Conservation (phyloP, 2,113 vertebrate species). For the Anolis sagrei region DNA sequence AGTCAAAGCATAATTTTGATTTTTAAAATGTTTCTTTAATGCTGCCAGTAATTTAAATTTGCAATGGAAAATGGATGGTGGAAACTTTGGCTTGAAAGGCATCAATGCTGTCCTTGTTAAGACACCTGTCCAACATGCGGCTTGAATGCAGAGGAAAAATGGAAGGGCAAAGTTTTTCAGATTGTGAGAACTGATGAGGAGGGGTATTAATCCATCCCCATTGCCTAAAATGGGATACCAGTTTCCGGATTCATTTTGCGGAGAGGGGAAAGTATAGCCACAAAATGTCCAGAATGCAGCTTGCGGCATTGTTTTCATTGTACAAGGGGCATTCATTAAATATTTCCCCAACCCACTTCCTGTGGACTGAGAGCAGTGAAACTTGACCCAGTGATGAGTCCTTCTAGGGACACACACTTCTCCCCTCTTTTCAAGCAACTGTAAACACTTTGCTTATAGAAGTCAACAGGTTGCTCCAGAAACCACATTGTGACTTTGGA, state of each 20-base stretch:
- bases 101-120: neutral
- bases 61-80: neutral
- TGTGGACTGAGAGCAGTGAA: no score
- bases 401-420: no score
- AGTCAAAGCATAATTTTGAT: conserved; percentile 31
- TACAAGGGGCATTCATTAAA: no score
- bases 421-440: no score
- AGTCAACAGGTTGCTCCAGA: no score
- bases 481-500: no score
- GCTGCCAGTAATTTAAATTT: neutral
- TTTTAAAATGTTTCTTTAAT: neutral
- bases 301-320: neutral
- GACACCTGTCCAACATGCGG: neutral
- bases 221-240: neutral
- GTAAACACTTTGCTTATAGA: no score
- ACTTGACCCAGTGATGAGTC: no score
- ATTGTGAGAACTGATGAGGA: no score
- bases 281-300: neutral
- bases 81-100: neutral
- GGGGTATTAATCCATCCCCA: neutral
- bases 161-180: neutral
- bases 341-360: no score
- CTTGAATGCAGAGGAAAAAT: neutral
- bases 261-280: no score
- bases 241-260: neutral